Evolutionary conservation across 2,797 vertebrate genomes (phyloP).

Genomic region (Leptatherina wallacei): DNA sequence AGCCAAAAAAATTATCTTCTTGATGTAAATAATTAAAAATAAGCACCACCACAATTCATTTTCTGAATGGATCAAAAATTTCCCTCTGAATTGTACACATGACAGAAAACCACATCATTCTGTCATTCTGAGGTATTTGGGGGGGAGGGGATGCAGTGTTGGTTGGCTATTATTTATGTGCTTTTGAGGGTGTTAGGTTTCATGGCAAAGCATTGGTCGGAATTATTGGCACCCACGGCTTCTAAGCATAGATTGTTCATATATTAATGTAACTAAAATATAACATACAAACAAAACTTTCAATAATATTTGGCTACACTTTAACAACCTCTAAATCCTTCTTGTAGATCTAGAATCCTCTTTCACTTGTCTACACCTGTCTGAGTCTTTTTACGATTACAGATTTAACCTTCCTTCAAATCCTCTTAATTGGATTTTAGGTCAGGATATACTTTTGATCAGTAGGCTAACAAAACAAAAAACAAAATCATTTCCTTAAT

Average conservation of each 20-base stretch:
- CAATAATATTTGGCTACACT: not conserved
- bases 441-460: not conserved
- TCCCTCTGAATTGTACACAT: slow-evolving; percentile 64
- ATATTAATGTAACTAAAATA: not conserved
- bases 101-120: slow-evolving; percentile 37
- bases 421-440: not conserved
- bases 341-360: not conserved
- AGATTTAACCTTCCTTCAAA: not conserved
- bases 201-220: not conserved
- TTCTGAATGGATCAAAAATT: slow-evolving; percentile 18
- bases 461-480: not conserved
- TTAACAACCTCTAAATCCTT: not conserved
- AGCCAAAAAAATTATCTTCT: too few relatives aligned
- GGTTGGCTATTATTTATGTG: slow-evolving; percentile 25
- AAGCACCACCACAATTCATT: too few relatives aligned
- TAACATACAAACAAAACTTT: not conserved
- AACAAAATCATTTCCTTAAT: not conserved
- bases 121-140: slow-evolving; percentile 15
- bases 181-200: slow-evolving; percentile 4
- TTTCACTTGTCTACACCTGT: not conserved
- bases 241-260: not conserved
- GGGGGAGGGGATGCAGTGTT: slow-evolving; percentile 34
- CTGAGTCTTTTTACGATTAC: not conserved
- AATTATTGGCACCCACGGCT: not conserved
- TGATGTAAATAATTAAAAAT: too few relatives aligned